phyloP scores from a whole-genome alignment of 2,797 vertebrate genomes.

The Poecilia picta region DNA sequence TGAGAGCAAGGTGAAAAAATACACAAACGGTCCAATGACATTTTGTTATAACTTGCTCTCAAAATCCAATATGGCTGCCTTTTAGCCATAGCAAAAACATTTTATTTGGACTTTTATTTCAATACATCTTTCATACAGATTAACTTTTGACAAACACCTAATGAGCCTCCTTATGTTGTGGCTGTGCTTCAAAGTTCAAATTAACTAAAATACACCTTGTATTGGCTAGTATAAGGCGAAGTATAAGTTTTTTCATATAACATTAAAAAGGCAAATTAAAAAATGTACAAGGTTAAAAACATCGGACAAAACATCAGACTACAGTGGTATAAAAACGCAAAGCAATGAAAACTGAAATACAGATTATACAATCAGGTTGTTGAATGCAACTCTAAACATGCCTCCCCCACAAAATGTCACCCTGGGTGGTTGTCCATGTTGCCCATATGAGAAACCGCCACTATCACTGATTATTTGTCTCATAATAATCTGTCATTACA shows the following conservation, averaged over 20 bases:
- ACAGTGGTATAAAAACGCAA: too few species aligned
- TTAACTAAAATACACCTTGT: background rate
- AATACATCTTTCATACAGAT: background rate
- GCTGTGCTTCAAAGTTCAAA: background rate
- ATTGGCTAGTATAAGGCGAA: background rate
- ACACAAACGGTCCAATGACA: background rate
- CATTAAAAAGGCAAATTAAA: background rate
- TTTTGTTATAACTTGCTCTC: background rate
- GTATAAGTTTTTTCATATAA: too few species aligned
- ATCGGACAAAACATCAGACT: too few species aligned
- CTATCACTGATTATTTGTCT: too few species aligned
- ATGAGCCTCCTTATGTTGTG: background rate
- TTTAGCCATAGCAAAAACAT: background rate
- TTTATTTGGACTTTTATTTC: background rate
- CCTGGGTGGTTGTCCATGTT: too few species aligned
- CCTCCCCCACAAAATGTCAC: too few species aligned
- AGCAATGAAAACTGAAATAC: too few species aligned
- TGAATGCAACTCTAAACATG: too few species aligned
- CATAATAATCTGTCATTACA: too few species aligned
- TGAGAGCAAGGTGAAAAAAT: background rate
- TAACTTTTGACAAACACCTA: background rate
- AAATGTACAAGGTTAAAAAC: too few species aligned
- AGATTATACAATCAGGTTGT: too few species aligned
- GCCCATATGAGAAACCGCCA: too few species aligned
- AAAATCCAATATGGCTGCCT: background rate